phyloP scores from a whole-genome alignment of 2,113 vertebrate genomes.

The Pseudorhombus dupliciocellatus region DNA sequence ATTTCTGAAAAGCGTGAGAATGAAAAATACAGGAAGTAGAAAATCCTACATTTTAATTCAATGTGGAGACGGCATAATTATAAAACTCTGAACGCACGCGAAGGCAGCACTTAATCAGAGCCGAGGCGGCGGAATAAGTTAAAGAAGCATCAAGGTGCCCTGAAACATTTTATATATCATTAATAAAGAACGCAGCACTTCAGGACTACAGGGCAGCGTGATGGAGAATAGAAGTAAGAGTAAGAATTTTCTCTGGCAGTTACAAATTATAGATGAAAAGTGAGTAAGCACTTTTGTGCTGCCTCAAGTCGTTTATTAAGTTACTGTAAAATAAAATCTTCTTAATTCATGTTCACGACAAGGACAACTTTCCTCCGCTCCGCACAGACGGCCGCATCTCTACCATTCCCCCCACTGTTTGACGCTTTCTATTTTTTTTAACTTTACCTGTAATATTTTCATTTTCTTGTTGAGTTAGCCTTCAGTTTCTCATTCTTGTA shows the following conservation, averaged over 20 bases:
- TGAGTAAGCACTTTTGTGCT: slow-evolving; percentile 8
- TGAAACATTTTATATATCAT: slow-evolving; percentile 27
- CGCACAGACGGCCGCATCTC: too few relatives aligned
- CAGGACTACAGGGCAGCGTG: background rate
- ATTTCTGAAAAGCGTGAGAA: background rate
- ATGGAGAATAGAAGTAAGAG: slow-evolving; percentile 16
- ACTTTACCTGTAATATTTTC: too few relatives aligned
- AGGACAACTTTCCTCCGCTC: too few relatives aligned
- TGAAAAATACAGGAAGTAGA: too few relatives aligned
- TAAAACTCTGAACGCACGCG: slow-evolving; percentile 10
- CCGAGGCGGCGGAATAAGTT: slow-evolving; percentile 11
- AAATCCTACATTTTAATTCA: background rate
- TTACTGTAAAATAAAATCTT: too few relatives aligned
- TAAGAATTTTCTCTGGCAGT: slow-evolving; percentile 1
- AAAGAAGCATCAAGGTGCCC: slow-evolving; percentile 28
- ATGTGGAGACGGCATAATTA: slow-evolving; percentile 15
- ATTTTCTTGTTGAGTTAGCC: too few relatives aligned
- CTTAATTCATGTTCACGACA: too few relatives aligned
- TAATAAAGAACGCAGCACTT: slow-evolving; percentile 19
- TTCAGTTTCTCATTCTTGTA: too few relatives aligned
- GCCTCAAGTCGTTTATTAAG: background rate
- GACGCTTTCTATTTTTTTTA: too few relatives aligned
- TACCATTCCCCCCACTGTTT: too few relatives aligned
- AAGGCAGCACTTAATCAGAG: slow-evolving; percentile 39
- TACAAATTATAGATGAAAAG: slow-evolving; percentile 30